phyloP scores from a whole-genome alignment of 2,797 vertebrate species.

The Pyrocephalus nanus region DNA sequence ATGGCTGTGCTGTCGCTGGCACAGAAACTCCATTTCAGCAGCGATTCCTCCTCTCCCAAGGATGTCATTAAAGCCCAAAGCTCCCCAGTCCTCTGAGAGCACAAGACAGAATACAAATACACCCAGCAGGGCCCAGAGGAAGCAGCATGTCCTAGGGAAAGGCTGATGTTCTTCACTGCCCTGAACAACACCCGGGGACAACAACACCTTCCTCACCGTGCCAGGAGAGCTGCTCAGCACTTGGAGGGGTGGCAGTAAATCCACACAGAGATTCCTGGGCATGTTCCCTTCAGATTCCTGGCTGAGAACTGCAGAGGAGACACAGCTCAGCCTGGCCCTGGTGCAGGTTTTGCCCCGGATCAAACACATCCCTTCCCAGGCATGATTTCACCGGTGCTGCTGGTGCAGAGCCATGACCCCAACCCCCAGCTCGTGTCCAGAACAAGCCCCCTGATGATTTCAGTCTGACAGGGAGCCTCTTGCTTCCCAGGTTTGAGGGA shows the following conservation, averaged over 20 bases:
- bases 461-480: rapidly evolving
- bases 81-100: background rate
- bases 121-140: background rate
- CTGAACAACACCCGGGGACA: rapidly evolving
- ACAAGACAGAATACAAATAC: background rate
- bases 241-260: background rate
- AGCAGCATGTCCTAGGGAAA: background rate
- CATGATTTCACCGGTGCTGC: background rate
- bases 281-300: background rate
- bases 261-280: background rate
- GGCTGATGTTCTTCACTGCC: rapidly evolving
- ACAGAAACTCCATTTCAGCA: background rate
- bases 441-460: background rate
- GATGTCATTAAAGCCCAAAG: background rate
- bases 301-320: background rate
- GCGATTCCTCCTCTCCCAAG: background rate
- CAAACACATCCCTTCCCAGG: background rate
- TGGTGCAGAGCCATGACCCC: background rate
- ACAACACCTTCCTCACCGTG: background rate
- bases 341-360: background rate
- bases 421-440: background rate
- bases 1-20: background rate
- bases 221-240: rapidly evolving
- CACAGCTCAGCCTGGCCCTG: background rate
- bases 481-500: background rate